Conservation (phyloP, 2,888 invertebrate species). For the Luperina nickerlii region DNA sequence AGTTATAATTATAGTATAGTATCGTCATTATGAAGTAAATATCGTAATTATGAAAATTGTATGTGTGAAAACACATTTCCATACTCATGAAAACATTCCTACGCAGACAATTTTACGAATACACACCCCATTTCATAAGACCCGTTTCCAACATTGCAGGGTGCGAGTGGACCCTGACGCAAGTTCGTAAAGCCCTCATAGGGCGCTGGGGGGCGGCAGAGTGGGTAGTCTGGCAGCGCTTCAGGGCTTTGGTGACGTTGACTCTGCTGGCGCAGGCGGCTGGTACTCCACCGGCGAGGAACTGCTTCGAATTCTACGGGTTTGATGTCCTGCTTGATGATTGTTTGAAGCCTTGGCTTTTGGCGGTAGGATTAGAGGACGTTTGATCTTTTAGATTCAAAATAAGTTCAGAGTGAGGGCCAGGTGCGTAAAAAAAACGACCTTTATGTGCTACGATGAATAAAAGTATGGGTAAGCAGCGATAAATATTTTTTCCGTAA, state of each 20-base stretch:
- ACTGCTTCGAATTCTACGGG: conserved; percentile 97
- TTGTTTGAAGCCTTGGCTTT: conserved; percentile 95
- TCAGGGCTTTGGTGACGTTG: conserved; percentile 93
- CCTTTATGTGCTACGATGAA: too few species aligned
- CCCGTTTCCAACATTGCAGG: conserved; percentile 84
- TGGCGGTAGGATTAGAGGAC: conserved; percentile 92
- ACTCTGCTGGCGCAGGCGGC: conserved; percentile 94
- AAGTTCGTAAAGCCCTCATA: conserved; percentile 93
- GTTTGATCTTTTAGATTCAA: background rate
- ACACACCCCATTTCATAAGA: conserved; percentile 16
- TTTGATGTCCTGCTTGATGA: conserved; percentile 97
- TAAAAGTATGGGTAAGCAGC: too few species aligned
- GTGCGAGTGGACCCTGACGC: conserved; percentile 96
- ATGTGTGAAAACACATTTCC: background rate
- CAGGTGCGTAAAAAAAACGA: too few species aligned
- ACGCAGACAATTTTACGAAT: background rate
- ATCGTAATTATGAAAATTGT: background rate
- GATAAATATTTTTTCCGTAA: too few species aligned
- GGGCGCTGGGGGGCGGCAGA: conserved; percentile 92
- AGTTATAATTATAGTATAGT: background rate
- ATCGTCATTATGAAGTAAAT: background rate
- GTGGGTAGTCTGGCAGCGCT: conserved; percentile 95
- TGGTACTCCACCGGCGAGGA: conserved; percentile 92
- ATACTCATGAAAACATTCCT: background rate
- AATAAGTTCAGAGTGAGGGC: too few species aligned